A percentile compares a stretch with the other conserved stretches of the same genome.
These are phyloP conservation scores for Toxostoma redivivum DNA, from an alignment of 2,113 vertebrate species.

Conservation along the genomic window DNA sequence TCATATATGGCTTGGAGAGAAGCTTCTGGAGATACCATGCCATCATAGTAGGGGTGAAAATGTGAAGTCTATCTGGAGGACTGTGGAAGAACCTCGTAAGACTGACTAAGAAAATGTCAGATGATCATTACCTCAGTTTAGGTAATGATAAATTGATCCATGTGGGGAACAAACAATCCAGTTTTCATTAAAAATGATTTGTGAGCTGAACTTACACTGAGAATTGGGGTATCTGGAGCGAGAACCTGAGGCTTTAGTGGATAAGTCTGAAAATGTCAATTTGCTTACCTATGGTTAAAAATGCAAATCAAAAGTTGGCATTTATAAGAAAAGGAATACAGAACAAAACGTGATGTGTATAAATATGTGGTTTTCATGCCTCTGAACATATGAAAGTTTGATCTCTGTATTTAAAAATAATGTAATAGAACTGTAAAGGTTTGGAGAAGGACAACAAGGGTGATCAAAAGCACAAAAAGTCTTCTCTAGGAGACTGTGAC, in stretches of 20 bases:
- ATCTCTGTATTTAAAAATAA: neutral
- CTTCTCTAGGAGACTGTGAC: neutral
- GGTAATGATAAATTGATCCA: neutral
- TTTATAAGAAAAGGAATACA: neutral
- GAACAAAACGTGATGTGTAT: neutral
- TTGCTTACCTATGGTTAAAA: neutral
- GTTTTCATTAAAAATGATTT: neutral
- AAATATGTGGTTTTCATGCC: neutral
- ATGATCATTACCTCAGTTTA: neutral
- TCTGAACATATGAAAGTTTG: neutral
- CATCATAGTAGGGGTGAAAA: neutral
- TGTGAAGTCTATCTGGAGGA: neutral
- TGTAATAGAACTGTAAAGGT: neutral
- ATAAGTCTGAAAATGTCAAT: neutral
- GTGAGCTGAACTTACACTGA: neutral
- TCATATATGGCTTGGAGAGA: neutral
- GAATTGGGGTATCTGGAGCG: neutral
- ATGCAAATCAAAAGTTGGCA: neutral
- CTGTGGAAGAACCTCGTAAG: neutral
- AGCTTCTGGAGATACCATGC: neutral
- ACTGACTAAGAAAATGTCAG: neutral
- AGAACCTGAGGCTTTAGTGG: neutral
- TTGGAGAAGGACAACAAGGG: neutral
- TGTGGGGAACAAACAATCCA: neutral
- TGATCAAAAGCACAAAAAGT: neutral